These are phyloP conservation scores for Lepidochrysops patricia DNA, from an alignment of 2,888 invertebrate genomes.

Conservation along the genomic window DNA sequence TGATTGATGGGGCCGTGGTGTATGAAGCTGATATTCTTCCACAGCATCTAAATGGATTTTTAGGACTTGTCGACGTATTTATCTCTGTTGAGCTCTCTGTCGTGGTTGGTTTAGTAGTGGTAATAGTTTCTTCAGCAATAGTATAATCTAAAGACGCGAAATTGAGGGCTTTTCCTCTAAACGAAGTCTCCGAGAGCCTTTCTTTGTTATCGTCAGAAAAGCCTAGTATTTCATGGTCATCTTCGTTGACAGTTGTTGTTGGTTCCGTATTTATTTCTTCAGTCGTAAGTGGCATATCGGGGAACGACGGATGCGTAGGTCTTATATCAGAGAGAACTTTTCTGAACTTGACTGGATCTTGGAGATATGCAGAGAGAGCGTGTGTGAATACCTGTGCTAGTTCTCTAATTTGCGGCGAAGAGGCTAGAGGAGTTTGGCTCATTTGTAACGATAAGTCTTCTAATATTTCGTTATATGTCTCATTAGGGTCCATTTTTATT, in stretches of 20 bases:
- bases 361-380: constrained; percentile 86
- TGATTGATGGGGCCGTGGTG: constrained; percentile 45
- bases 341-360: constrained; percentile 87
- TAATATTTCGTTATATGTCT: constrained; percentile 57
- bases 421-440: constrained; percentile 76
- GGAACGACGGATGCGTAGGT: constrained; percentile 82
- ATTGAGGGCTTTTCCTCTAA: constrained; percentile 61
- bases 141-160: constrained; percentile 37
- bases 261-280: constrained; percentile 69
- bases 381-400: constrained; percentile 89
- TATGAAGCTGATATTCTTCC: constrained; percentile 64
- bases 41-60: constrained; percentile 56
- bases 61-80: constrained; percentile 40
- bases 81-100: constrained; percentile 37
- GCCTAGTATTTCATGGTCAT: constrained; percentile 84
- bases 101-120: constrained; percentile 35
- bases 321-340: constrained; percentile 83
- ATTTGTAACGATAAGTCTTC: constrained; percentile 77
- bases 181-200: constrained; percentile 34
- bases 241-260: constrained; percentile 76
- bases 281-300: constrained; percentile 50
- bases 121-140: constrained; percentile 33
- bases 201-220: constrained; percentile 79
- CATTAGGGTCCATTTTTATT: constrained; percentile 55
- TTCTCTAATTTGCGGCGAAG: constrained; percentile 80